Evolutionary conservation across 2,888 invertebrate genomes (phyloP).

Genomic region (Hypsopygia costalis): DNA sequence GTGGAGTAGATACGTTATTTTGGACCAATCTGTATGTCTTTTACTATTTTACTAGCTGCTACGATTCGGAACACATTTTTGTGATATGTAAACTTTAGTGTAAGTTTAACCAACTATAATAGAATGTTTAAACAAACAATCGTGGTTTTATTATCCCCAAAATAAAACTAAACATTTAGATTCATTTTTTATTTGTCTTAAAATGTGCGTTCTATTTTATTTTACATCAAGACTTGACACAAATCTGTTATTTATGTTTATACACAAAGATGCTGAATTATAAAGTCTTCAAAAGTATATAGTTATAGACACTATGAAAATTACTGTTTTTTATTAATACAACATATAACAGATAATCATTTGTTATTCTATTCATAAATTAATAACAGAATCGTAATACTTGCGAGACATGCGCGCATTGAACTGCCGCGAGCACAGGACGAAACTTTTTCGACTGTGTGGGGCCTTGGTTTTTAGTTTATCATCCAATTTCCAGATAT

Average conservation of each 20-base stretch:
- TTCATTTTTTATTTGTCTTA: too few relatives aligned
- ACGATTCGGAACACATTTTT: slow-evolving; percentile 49
- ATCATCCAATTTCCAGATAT: too few relatives aligned
- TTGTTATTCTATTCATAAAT: slow-evolving; percentile 64
- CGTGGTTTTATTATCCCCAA: slow-evolving; percentile 18
- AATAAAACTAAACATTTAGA: slow-evolving; percentile 30
- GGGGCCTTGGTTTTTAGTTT: too few relatives aligned
- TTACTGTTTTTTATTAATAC: slow-evolving; percentile 31
- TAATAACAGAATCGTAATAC: slow-evolving; percentile 73
- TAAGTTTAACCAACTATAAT: slow-evolving; percentile 49
- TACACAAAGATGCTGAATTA: slow-evolving; percentile 2
- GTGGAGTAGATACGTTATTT: slow-evolving; percentile 13
- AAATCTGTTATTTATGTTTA: neutral
- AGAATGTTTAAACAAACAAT: slow-evolving; percentile 45
- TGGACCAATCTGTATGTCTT: slow-evolving; percentile 33
- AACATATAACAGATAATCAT: slow-evolving; percentile 40
- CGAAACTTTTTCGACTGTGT: too few relatives aligned
- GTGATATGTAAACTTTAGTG: slow-evolving; percentile 48
- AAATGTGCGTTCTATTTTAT: slow-evolving; percentile 30
- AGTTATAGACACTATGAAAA: slow-evolving; percentile 11
- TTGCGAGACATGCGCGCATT: slow-evolving; percentile 45
- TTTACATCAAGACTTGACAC: slow-evolving; percentile 8
- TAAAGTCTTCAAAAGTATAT: slow-evolving; percentile 12
- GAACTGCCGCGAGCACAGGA: slow-evolving; percentile 1
- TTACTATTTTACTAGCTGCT: slow-evolving; percentile 35